Conservation (phyloP, 2,113 vertebrate species). For the Caretta caretta region DNA sequence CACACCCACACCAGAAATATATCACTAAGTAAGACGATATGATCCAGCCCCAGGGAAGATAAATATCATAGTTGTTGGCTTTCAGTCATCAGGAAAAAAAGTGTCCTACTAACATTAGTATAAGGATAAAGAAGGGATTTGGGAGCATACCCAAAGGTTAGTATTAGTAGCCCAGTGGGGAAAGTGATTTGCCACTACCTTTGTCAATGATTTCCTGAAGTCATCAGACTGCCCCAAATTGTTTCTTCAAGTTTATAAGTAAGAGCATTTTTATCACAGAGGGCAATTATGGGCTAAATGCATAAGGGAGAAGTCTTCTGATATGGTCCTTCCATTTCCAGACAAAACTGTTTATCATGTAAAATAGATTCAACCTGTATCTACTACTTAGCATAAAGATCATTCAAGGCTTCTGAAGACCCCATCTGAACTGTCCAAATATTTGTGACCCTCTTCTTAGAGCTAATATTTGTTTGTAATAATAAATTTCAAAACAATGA, state of each 20-base stretch:
- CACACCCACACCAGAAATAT: background rate
- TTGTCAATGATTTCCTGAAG: background rate
- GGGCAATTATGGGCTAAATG: background rate
- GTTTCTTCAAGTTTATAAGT: slow-evolving; percentile 35
- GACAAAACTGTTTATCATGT: background rate
- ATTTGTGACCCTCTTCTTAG: background rate
- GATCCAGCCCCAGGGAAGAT: fast-evolving
- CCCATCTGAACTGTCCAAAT: background rate
- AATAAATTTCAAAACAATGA: background rate
- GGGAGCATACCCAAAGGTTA: background rate
- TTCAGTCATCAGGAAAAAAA: background rate
- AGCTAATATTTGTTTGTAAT: background rate
- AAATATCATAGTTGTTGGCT: background rate
- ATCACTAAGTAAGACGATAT: background rate
- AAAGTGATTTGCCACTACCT: slow-evolving; percentile 48
- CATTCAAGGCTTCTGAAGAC: background rate
- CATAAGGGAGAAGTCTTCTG: background rate
- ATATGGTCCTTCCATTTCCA: background rate
- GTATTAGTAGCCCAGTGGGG: slow-evolving; percentile 24
- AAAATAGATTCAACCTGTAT: background rate
- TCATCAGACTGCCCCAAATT: slow-evolving; percentile 32
- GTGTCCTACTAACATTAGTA: slow-evolving; percentile 9
- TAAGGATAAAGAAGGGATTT: slow-evolving; percentile 35
- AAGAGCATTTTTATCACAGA: slow-evolving; percentile 15
- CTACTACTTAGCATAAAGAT: background rate